A percentile compares a stretch with the other conserved stretches of the same genome.
These are phyloP conservation scores for Urocyon cinereoargenteus DNA, from an alignment of 2,797 vertebrate genomes.

Conservation along the genomic window DNA sequence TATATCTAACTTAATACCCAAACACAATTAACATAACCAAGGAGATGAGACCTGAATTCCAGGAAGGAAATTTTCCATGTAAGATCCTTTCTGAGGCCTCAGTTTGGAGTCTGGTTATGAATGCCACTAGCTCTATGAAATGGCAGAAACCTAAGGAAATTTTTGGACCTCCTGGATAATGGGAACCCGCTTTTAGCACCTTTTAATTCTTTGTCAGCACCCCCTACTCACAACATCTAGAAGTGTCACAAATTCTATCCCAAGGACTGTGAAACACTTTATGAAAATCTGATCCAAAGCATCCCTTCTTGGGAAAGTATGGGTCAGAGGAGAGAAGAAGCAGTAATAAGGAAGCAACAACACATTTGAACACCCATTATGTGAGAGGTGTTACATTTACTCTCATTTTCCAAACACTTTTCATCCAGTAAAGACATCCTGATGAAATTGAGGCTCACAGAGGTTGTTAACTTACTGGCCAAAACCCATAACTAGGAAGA, in stretches of 20 bases:
- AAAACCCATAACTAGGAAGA: background rate
- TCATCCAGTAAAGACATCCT: background rate
- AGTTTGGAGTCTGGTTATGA: background rate
- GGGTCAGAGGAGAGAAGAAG: background rate
- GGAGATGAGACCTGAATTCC: background rate
- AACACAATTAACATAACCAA: constrained; percentile 12
- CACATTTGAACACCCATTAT: background rate
- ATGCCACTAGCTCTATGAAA: background rate
- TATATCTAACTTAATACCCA: constrained; percentile 27
- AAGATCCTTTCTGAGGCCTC: background rate
- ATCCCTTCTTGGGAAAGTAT: background rate
- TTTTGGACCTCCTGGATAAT: background rate
- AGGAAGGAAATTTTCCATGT: background rate
- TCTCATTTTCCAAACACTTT: background rate
- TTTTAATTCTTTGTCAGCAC: background rate
- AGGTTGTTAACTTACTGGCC: background rate
- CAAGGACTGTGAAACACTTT: background rate
- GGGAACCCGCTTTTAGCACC: background rate
- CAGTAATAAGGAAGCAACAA: background rate
- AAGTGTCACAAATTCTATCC: background rate
- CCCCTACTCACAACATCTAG: background rate
- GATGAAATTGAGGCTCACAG: background rate
- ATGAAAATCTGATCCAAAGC: background rate
- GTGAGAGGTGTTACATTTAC: background rate
- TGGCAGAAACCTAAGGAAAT: background rate